Conservation (phyloP, 2,888 invertebrate genomes). For the Asteroscopus sphinx region DNA sequence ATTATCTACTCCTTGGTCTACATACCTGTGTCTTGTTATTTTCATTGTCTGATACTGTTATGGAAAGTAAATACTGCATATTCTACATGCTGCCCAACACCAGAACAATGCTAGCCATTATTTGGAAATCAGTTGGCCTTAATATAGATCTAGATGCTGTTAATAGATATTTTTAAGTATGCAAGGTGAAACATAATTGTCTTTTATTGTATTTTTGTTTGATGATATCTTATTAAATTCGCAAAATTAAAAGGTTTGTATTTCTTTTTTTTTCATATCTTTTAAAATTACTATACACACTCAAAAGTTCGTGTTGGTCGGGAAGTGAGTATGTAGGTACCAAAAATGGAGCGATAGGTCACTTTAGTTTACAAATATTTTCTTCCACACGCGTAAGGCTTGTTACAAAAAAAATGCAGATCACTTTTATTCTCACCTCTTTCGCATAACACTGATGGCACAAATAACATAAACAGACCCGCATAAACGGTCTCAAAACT, state of each 20-base stretch:
- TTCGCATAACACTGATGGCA: constrained; percentile 76
- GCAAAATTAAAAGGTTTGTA: too few relatives aligned
- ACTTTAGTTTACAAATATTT: too few relatives aligned
- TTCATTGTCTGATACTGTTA: constrained; percentile 39
- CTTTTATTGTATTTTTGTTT: constrained; percentile 3
- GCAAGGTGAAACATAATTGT: constrained; percentile 27
- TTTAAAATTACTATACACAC: too few relatives aligned
- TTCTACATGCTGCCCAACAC: constrained; percentile 19
- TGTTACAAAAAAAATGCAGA: background rate
- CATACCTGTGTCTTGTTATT: background rate
- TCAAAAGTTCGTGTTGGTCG: too few relatives aligned
- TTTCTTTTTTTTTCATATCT: too few relatives aligned
- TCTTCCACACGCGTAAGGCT: too few relatives aligned
- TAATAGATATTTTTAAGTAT: constrained; percentile 5
- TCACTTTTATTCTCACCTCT: constrained; percentile 71
- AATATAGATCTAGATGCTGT: constrained; percentile 18
- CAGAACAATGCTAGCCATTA: constrained; percentile 55
- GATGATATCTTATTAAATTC: constrained; percentile 1
- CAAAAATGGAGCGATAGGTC: too few relatives aligned
- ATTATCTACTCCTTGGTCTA: background rate
- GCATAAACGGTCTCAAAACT: constrained; percentile 72
- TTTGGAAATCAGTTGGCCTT: constrained; percentile 36
- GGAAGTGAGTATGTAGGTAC: too few relatives aligned
- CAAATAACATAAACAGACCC: constrained; percentile 76
- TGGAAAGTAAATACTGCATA: constrained; percentile 36